Evolutionary conservation across 2,113 vertebrate species (phyloP).

Genomic region (Sphaerodactylus townsendi): DNA sequence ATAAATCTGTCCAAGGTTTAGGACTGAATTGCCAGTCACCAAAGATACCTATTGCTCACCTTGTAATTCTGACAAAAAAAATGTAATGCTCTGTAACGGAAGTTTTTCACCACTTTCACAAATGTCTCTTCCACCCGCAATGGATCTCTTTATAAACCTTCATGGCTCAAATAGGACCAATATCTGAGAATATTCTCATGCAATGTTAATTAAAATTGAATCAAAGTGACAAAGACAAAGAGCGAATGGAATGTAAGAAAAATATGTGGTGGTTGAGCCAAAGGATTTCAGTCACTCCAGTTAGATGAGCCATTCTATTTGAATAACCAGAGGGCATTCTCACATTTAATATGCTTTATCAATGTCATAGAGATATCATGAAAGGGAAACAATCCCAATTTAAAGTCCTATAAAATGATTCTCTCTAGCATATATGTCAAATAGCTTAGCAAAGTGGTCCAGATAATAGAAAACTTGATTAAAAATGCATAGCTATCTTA

Average conservation of each 20-base stretch:
- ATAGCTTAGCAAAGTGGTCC: slow-evolving; percentile 38
- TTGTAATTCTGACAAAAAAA: not conserved
- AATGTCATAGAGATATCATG: slow-evolving; percentile 51
- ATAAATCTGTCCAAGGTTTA: too few species aligned
- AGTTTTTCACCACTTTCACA: not conserved
- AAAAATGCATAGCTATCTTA: slow-evolving; percentile 46
- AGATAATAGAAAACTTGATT: slow-evolving; percentile 4
- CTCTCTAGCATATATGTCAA: slow-evolving; percentile 53
- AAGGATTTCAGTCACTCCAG: slow-evolving; percentile 25
- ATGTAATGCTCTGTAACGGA: not conserved
- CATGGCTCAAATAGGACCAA: too few species aligned
- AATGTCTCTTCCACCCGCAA: not conserved
- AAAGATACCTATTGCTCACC: not conserved
- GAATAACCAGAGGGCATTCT: slow-evolving; percentile 57
- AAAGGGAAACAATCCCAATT: slow-evolving; percentile 43
- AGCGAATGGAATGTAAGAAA: rapidly evolving
- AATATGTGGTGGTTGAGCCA: slow-evolving; percentile 27
- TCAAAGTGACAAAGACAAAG: not conserved
- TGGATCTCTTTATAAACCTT: not conserved
- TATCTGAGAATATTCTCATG: too few species aligned
- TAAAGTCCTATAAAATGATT: slow-evolving; percentile 59
- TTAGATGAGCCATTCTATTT: slow-evolving; percentile 22
- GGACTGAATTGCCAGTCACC: too few species aligned
- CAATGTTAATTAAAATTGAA: slow-evolving; percentile 1
- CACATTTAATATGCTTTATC: slow-evolving; percentile 63